phyloP scores from a whole-genome alignment of 2,113 vertebrate genomes.

The Lophius piscatorius region DNA sequence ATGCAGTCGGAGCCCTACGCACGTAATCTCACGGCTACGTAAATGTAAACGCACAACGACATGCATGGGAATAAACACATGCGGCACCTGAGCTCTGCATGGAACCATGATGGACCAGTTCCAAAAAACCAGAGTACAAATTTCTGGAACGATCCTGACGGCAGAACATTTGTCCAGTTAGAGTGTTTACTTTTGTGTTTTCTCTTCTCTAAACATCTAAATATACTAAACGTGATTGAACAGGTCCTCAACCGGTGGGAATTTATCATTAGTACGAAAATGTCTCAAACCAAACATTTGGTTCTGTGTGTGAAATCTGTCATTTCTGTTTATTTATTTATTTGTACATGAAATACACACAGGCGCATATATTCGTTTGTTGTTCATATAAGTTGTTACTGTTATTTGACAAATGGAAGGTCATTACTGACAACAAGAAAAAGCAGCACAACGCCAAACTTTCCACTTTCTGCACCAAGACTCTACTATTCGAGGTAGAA shows the following conservation, averaged over 20 bases:
- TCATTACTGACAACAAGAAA: too few relatives aligned
- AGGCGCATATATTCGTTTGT: too few relatives aligned
- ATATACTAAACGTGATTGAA: conserved; percentile 30
- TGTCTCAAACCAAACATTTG: background rate
- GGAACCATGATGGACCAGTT: conserved; percentile 50
- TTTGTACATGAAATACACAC: conserved; percentile 19
- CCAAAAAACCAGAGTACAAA: conserved; percentile 43
- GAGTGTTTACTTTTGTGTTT: conserved; percentile 32
- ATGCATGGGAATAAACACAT: background rate
- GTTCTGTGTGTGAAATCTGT: conserved; percentile 9
- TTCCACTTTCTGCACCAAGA: too few relatives aligned
- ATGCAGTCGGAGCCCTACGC: background rate
- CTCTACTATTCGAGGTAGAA: too few relatives aligned
- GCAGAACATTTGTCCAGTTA: conserved; percentile 45
- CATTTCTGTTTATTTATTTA: too few relatives aligned
- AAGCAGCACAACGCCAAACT: too few relatives aligned
- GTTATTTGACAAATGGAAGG: too few relatives aligned
- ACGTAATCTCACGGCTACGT: conserved; percentile 19
- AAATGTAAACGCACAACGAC: conserved; percentile 27
- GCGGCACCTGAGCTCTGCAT: conserved; percentile 14
- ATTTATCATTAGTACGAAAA: conserved; percentile 25
- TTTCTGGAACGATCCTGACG: conserved; percentile 47
- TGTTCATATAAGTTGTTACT: too few relatives aligned
- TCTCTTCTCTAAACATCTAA: conserved; percentile 12
- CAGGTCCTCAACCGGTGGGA: conserved; percentile 19